Evolutionary conservation across 2,797 vertebrate genomes (phyloP).

Genomic region (Discoglossus pictus): DNA sequence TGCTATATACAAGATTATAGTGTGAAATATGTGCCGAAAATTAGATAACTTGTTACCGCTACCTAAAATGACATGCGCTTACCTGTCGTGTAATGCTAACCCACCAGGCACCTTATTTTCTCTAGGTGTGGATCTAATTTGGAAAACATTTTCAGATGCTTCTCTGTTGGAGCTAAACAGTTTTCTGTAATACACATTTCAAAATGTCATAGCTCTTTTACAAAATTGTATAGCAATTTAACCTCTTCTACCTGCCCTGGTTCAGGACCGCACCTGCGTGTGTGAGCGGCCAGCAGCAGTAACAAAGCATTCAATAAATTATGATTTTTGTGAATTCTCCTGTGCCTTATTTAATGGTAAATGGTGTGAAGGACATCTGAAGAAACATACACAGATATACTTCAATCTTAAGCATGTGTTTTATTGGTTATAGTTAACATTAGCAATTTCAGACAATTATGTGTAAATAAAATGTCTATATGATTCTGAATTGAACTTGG

Average conservation of each 20-base stretch:
- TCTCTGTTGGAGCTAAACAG: conserved; percentile 67
- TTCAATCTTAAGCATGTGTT: no score
- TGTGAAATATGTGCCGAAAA: conserved; percentile 39
- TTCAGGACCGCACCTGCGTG: conserved; percentile 69
- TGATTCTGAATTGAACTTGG: no score
- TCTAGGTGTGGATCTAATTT: conserved; percentile 64
- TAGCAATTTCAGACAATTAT: no score
- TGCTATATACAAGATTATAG: neutral
- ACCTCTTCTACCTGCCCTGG: conserved; percentile 58
- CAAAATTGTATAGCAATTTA: conserved; percentile 55
- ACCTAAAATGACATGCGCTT: conserved; percentile 62
- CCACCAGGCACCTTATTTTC: conserved; percentile 62
- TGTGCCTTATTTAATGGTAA: conserved; percentile 52
- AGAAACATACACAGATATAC: no score
- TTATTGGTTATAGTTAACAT: neutral
- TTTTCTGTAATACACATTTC: conserved; percentile 65
- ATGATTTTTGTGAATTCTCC: conserved; percentile 60
- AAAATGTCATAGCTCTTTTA: conserved; percentile 61
- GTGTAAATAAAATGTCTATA: no score
- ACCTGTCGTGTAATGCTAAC: conserved; percentile 60
- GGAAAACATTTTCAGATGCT: conserved; percentile 61
- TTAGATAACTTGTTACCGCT: conserved; percentile 56
- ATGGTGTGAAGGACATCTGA: no score
- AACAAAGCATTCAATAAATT: conserved; percentile 59
- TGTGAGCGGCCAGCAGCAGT: conserved; percentile 66